A percentile compares a stretch with the other conserved stretches of the same genome.
These are phyloP conservation scores for Bungarus multicinctus DNA, from an alignment of 2,113 vertebrate genomes.

Conservation along the genomic window DNA sequence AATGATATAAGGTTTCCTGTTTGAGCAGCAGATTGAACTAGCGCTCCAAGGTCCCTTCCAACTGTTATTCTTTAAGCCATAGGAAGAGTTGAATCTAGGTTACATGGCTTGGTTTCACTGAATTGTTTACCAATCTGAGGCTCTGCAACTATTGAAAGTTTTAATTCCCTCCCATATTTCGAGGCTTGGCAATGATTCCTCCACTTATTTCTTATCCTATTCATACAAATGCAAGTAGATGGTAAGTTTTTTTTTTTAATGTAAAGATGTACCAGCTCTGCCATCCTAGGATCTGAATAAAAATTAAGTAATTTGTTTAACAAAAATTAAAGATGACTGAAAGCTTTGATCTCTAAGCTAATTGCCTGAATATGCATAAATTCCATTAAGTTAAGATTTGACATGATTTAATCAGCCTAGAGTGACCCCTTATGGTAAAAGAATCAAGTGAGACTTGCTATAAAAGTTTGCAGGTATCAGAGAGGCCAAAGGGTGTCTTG, in stretches of 20 bases:
- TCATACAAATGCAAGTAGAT: slow-evolving; percentile 54
- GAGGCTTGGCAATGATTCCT: slow-evolving; percentile 8
- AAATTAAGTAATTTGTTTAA: slow-evolving; percentile 3
- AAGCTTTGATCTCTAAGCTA: slow-evolving; percentile 53
- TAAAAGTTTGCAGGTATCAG: slow-evolving; percentile 65
- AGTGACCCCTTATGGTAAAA: slow-evolving; percentile 61
- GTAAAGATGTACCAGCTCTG: slow-evolving; percentile 50
- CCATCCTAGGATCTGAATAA: not conserved
- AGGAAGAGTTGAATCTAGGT: not conserved
- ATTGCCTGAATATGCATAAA: slow-evolving; percentile 64
- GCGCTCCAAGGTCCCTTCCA: not conserved
- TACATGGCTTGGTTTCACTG: not conserved
- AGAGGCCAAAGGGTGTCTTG: slow-evolving; percentile 62
- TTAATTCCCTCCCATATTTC: slow-evolving; percentile 44
- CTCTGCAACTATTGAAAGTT: not conserved
- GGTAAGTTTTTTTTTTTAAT: slow-evolving; percentile 26
- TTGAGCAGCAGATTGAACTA: not conserved
- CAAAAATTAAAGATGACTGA: not conserved
- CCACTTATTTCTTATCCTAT: slow-evolving; percentile 60
- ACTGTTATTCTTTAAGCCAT: not conserved
- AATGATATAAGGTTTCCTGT: not conserved
- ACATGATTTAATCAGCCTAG: slow-evolving; percentile 60
- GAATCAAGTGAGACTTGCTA: slow-evolving; percentile 54
- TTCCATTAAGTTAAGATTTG: slow-evolving; percentile 63
- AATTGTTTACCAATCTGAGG: not conserved